Conservation (phyloP, 1,140 invertebrate genomes). For the Magallana gigas region DNA sequence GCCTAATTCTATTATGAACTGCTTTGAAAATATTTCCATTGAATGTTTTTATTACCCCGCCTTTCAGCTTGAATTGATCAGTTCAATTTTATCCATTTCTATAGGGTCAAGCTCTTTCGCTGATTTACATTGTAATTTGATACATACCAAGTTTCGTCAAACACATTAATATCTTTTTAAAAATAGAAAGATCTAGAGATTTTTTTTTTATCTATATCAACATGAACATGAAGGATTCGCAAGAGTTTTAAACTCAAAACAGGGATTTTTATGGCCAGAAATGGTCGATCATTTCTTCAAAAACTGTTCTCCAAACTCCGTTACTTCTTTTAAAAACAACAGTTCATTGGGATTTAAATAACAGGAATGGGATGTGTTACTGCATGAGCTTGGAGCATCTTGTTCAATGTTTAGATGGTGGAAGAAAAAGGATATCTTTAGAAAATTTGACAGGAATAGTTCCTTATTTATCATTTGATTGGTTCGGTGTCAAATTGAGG, state of each 20-base stretch:
- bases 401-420: background rate
- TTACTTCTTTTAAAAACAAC: background rate
- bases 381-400: background rate
- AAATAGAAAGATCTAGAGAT: background rate
- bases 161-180: background rate
- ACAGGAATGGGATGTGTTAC: background rate
- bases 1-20: background rate
- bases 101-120: background rate
- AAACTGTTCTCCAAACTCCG: background rate
- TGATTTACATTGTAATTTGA: background rate
- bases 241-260: background rate
- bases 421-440: background rate
- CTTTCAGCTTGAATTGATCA: background rate
- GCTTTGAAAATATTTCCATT: slow-evolving; percentile 23
- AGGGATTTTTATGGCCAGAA: background rate
- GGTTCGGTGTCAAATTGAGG: background rate
- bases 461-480: background rate
- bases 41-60: background rate
- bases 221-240: background rate
- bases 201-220: slow-evolving; percentile 2
- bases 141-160: background rate
- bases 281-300: background rate
- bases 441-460: background rate
- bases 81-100: background rate
- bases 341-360: background rate